Evolutionary conservation across 2,113 vertebrate genomes (phyloP), one percentile per base, ranked within the genome.

Genomic region (Excalfactoria chinensis): DNA sequence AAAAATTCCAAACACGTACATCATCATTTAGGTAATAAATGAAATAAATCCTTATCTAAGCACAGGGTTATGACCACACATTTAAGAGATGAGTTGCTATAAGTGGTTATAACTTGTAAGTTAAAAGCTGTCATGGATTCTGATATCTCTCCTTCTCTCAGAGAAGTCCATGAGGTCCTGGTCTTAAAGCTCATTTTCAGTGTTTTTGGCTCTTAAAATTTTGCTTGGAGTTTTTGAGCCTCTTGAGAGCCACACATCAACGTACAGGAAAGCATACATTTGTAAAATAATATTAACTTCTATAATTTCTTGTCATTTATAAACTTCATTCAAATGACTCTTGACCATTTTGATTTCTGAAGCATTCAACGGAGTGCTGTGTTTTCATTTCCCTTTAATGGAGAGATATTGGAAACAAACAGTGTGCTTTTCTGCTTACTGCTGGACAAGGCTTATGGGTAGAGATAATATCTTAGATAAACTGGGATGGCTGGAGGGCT

Each of bases 341-440:
- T 58, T 41, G 44, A 63, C 25, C 3, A 9, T 75, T 93, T 78
- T 92, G n/a, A 81, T 95, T 90, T 86, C 55, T 63, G 77, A 78
- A 90, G 49, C 34, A 7, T 86, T 76, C 59, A 41, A 71, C 26
- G 53, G 83, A 78, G 59, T 43, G 3, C 53, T 70, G 67, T 5
- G 11, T n/a, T 93, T 94, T 88, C 14, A 46, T 71, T 90, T 84
- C 40, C 10, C 84, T 91, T 86, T 0, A 1, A 44, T 17, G 62
- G 58, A 41, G 67, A 62, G 13, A 69, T 58, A 84, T 44, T 58
- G 40, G 70, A 78, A 68, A 44, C 20, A 12, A 62, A 41, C 25
- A 48, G 69, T 62, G 40, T 53, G 21, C 2, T 4, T 84, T 84
- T 85, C 63, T 77, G 35, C n/a, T 75, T 80, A 15, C 22, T 59